Conservation (phyloP, 2,797 vertebrate genomes). For the Numenius phaeopus region DNA sequence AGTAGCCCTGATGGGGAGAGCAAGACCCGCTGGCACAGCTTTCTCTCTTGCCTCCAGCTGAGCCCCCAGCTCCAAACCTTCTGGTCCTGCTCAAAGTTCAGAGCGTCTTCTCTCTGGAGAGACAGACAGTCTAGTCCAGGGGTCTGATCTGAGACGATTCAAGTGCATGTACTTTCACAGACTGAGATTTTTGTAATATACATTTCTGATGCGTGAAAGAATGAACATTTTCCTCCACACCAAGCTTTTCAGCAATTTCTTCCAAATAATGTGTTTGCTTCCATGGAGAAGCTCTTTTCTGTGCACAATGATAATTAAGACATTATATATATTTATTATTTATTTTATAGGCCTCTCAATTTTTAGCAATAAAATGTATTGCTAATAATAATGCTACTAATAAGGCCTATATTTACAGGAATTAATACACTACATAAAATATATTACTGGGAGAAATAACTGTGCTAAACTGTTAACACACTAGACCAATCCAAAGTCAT, state of each 20-base stretch:
- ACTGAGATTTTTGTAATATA: neutral
- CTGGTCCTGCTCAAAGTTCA: neutral
- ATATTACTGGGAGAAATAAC: neutral
- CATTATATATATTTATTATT: neutral
- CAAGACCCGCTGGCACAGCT: neutral
- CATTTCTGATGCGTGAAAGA: neutral
- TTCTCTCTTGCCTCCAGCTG: neutral
- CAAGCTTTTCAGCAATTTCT: neutral
- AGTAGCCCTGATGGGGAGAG: neutral
- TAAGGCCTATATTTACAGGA: neutral
- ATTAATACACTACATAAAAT: neutral
- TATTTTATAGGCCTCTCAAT: neutral
- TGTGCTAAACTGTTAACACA: neutral
- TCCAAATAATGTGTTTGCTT: neutral
- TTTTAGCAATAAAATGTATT: neutral
- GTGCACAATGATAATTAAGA: neutral
- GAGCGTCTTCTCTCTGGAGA: neutral
- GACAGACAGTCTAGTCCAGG: neutral
- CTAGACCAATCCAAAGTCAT: neutral
- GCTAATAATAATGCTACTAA: neutral
- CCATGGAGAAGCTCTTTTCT: neutral
- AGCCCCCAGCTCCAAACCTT: rapidly evolving
- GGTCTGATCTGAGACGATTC: neutral
- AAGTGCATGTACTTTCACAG: neutral
- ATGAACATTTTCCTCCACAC: neutral